Percentiles rank a stretch among this genome's conserved stretches.
Evolutionary conservation across 2,888 invertebrate species (phyloP).

Genomic region (Thecocarcelia acutangulata): DNA sequence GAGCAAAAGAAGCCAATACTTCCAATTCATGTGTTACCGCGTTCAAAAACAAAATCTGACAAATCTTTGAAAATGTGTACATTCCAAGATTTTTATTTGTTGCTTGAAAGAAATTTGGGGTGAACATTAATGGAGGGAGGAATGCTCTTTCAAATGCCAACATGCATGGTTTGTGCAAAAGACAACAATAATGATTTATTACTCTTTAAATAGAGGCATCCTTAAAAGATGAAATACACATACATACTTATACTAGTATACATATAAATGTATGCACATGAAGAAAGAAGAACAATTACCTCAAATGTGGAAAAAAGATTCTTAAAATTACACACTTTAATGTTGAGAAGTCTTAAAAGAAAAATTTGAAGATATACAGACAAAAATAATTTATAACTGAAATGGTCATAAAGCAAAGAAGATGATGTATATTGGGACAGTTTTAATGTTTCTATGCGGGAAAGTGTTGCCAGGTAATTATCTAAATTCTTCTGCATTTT

Average conservation of each 20-base stretch:
- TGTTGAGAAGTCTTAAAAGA: slow-evolving; percentile 35
- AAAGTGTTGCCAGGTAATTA: not conserved
- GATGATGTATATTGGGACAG: slow-evolving; percentile 40
- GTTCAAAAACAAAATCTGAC: slow-evolving; percentile 41
- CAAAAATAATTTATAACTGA: slow-evolving; percentile 50
- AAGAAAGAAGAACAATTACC: not conserved
- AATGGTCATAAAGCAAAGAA: slow-evolving; percentile 16
- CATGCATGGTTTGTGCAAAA: slow-evolving; percentile 49
- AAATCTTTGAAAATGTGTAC: slow-evolving; percentile 45
- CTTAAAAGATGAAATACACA: slow-evolving; percentile 34
- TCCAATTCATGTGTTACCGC: slow-evolving; percentile 52
- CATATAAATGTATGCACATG: too few species aligned
- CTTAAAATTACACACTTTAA: slow-evolving; percentile 33
- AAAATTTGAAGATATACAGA: slow-evolving; percentile 26
- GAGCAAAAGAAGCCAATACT: not conserved
- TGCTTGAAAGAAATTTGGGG: slow-evolving; percentile 20
- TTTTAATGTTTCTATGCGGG: slow-evolving; percentile 8
- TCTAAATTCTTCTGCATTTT: not conserved
- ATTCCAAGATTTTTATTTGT: slow-evolving; percentile 6
- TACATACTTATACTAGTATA: too few species aligned
- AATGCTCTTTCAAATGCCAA: not conserved
- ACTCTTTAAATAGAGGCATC: slow-evolving; percentile 35
- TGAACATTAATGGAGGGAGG: slow-evolving; percentile 11
- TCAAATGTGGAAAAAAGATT: not conserved
- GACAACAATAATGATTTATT: slow-evolving; percentile 71